Percentiles rank a stretch among this genome's conserved stretches.
phyloP scores from a whole-genome alignment of 2,113 vertebrate species.

The Acanthochromis polyacanthus region DNA sequence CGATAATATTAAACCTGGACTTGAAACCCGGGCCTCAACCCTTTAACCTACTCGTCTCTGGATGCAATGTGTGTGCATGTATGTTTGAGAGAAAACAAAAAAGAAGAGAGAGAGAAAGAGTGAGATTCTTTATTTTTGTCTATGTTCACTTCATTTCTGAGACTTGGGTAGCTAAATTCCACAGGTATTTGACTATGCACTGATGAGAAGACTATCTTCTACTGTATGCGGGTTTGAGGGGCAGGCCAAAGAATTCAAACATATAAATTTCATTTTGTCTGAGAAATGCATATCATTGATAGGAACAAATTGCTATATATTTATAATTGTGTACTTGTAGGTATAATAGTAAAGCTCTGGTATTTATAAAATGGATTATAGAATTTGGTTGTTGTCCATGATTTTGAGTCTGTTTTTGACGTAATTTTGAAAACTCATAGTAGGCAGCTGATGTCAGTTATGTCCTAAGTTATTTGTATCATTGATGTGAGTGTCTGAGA shows the following conservation, averaged over 20 bases:
- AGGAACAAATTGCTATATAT: slow-evolving; percentile 67
- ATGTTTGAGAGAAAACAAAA: slow-evolving; percentile 21
- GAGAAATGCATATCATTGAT: slow-evolving; percentile 68
- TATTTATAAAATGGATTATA: slow-evolving; percentile 56
- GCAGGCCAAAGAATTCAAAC: slow-evolving; percentile 70
- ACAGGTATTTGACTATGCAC: slow-evolving; percentile 81
- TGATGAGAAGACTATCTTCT: slow-evolving; percentile 59
- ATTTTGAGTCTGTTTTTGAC: slow-evolving; percentile 53
- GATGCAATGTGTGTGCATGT: slow-evolving; percentile 41
- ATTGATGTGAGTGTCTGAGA: slow-evolving; percentile 43
- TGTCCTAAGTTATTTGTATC: slow-evolving; percentile 43
- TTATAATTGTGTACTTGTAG: slow-evolving; percentile 75
- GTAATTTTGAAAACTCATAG: slow-evolving; percentile 58
- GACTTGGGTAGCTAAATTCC: slow-evolving; percentile 72
- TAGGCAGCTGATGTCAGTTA: slow-evolving; percentile 74
- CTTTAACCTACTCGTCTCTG: slow-evolving; percentile 70
- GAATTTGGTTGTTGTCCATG: slow-evolving; percentile 54
- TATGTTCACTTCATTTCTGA: slow-evolving; percentile 50
- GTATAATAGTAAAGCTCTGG: slow-evolving; percentile 67
- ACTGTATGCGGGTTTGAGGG: slow-evolving; percentile 50
- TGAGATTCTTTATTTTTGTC: slow-evolving; percentile 45
- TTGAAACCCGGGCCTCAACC: slow-evolving; percentile 64
- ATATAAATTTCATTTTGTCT: slow-evolving; percentile 65
- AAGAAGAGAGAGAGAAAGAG: slow-evolving; percentile 7
- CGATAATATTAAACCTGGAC: slow-evolving; percentile 30